Percentiles rank a stretch among this genome's conserved stretches.
phyloP scores from a whole-genome alignment of 1,140 invertebrate genomes.

The Zophobas morio region DNA sequence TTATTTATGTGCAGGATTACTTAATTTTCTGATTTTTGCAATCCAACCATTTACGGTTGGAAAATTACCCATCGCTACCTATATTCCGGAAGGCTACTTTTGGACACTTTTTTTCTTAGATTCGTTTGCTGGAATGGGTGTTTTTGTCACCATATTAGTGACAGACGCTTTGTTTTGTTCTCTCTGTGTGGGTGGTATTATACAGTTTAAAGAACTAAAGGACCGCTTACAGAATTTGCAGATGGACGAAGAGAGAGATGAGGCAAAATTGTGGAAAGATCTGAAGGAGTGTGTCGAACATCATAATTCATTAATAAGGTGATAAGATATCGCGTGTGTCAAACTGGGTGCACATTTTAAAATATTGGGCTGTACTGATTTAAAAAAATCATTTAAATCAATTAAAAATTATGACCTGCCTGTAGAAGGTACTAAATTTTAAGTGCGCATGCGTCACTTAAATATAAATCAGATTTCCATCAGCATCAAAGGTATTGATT shows the following conservation, averaged over 20 bases:
- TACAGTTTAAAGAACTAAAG: conserved; percentile 1
- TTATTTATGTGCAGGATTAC: not conserved
- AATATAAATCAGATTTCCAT: no score
- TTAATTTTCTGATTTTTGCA: conserved; percentile 1
- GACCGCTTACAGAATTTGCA: not conserved
- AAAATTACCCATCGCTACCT: not conserved
- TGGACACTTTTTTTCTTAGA: not conserved
- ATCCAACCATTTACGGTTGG: not conserved
- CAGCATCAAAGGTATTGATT: no score
- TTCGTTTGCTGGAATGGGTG: not conserved
- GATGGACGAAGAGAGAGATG: not conserved
- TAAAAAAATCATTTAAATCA: no score
- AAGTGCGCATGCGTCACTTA: no score
- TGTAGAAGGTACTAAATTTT: no score
- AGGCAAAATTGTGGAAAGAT: not conserved
- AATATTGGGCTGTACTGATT: no score
- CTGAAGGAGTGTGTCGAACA: no score
- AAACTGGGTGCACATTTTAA: no score
- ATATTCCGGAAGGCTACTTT: not conserved
- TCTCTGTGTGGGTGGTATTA: not conserved
- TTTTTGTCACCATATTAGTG: not conserved
- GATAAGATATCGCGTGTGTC: no score
- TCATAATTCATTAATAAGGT: no score
- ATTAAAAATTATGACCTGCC: no score
- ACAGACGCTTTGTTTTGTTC: conserved; percentile 8